These are phyloP conservation scores for Scaptodrosophila latifasciaeformis DNA, from an alignment of 2,888 invertebrate genomes.

Conservation along the genomic window DNA sequence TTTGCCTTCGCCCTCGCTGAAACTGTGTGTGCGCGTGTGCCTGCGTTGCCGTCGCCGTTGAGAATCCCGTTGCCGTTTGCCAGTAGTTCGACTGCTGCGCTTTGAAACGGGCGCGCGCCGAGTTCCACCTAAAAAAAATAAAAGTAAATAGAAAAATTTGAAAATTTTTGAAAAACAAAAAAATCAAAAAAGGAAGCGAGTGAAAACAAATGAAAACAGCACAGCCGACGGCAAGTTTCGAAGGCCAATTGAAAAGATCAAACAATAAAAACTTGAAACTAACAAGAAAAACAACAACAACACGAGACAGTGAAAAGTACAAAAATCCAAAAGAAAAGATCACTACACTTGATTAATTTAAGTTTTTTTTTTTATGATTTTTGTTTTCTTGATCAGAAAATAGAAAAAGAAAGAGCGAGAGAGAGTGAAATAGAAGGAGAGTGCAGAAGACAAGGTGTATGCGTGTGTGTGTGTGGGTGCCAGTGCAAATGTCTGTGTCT, in stretches of 20 bases:
- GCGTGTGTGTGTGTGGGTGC: neutral
- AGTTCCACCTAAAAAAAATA: neutral
- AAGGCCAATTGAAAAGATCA: too few relatives aligned
- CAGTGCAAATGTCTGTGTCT: slow-evolving; percentile 16
- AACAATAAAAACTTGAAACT: neutral
- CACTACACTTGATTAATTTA: slow-evolving; percentile 16
- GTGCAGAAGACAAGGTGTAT: too few relatives aligned
- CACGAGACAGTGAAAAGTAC: slow-evolving; percentile 13
- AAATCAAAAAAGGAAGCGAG: slow-evolving; percentile 12
- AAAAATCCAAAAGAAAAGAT: slow-evolving; percentile 15
- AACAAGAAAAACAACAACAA: slow-evolving; percentile 16
- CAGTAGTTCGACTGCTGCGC: neutral
- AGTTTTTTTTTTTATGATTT: slow-evolving; percentile 40
- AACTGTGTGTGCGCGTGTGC: slow-evolving; percentile 54
- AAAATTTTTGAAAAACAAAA: slow-evolving; percentile 21
- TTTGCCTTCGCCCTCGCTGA: too few relatives aligned
- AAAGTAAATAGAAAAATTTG: slow-evolving; percentile 17
- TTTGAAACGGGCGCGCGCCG: neutral
- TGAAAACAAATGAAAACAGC: slow-evolving; percentile 16
- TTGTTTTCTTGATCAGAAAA: slow-evolving; percentile 24
- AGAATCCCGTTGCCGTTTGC: slow-evolving; percentile 22
- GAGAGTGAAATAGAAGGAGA: slow-evolving; percentile 1
- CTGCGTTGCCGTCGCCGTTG: slow-evolving; percentile 40
- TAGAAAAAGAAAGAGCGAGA: neutral
- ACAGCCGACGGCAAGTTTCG: too few relatives aligned